Base-by-base conservation (phyloP, 2,888 invertebrate species). In the Sminthurinus aureus region DNA sequence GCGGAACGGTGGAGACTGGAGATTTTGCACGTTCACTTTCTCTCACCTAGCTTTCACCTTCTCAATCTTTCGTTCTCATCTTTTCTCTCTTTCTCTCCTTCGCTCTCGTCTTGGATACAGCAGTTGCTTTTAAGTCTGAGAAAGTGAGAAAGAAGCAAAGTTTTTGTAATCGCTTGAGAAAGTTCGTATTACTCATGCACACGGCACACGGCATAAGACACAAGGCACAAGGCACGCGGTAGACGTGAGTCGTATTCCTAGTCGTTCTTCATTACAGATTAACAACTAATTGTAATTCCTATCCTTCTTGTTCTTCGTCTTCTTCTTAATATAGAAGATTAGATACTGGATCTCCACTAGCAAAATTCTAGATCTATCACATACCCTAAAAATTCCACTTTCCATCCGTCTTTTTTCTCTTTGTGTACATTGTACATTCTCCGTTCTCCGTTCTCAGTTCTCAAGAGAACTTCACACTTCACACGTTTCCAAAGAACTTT, bases 221-320 rank as follows among this genome's bases (percentile, higher is more conserved):
- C 58, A 58, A 3, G 58, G 22, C 15, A 71, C 26, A 26, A 26
- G 13, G 18, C 58, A 58, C 58, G 9, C 58, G 58, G n/a, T 38
- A 38, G 1, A 38, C 38, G 1, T 6, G 38, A 38, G 3, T 38
- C 38, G 38, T 38, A 6, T 6, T 38, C 38, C 38, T 38, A 38
- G 38, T 38, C 38, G 38, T 22, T 22, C 71, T 24, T 71, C 22
- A 22, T 71, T 71, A 22, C 71, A 24, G 71, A 71, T 71, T 24
- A 26, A 13, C 4, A 71, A 71, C 71, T 71, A 71, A 71, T 71
- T 71, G 71, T 71, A 71, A 71, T 71, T 71, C 24, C 24, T 71
- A 67, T 11, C 8, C 67, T 38, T 38, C 38, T 38, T 38, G n/a
- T n/a, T n/a, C 38, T 38, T 6, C 38, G 1, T 38, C 6, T 38